Evolutionary conservation across 2,113 vertebrate genomes (phyloP).

Genomic region (Odontophorus gujanensis): DNA sequence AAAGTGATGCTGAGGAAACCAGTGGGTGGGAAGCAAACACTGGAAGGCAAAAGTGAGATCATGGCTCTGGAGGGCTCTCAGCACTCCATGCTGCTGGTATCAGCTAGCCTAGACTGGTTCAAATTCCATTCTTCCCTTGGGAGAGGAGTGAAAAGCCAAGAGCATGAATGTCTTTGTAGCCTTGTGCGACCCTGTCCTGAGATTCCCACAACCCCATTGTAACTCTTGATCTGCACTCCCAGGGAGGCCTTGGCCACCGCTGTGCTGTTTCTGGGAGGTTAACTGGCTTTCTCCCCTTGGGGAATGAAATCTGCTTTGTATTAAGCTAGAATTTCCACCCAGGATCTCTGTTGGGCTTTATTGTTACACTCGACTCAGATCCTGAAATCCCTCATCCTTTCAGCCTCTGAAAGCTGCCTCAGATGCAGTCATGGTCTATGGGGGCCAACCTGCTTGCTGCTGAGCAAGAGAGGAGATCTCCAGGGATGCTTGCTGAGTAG

Average conservation of each 20-base stretch:
- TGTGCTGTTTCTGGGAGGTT: not conserved
- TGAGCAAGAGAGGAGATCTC: not conserved
- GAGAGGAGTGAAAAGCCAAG: not conserved
- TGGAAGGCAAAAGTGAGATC: not conserved
- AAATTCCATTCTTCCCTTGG: not conserved
- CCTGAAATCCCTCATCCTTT: not conserved
- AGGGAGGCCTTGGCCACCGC: not conserved
- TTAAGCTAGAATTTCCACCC: not conserved
- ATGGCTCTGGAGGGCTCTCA: not conserved
- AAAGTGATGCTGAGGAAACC: not conserved
- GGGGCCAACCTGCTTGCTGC: not conserved
- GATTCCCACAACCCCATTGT: not conserved
- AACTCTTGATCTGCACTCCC: not conserved
- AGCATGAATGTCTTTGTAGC: not conserved
- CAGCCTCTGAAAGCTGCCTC: not conserved
- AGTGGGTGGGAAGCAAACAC: not conserved
- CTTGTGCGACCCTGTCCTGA: accelerated
- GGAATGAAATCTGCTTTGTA: not conserved
- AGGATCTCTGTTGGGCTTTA: not conserved
- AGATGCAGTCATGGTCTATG: not conserved
- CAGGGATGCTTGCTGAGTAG: not conserved
- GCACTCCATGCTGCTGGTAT: not conserved
- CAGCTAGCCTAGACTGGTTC: not conserved
- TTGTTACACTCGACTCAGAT: not conserved
- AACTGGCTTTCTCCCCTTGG: not conserved